A percentile compares a stretch with the other conserved stretches of the same genome.
Conservation (phyloP, 2,113 vertebrate species). For the Haemorhous mexicanus region DNA sequence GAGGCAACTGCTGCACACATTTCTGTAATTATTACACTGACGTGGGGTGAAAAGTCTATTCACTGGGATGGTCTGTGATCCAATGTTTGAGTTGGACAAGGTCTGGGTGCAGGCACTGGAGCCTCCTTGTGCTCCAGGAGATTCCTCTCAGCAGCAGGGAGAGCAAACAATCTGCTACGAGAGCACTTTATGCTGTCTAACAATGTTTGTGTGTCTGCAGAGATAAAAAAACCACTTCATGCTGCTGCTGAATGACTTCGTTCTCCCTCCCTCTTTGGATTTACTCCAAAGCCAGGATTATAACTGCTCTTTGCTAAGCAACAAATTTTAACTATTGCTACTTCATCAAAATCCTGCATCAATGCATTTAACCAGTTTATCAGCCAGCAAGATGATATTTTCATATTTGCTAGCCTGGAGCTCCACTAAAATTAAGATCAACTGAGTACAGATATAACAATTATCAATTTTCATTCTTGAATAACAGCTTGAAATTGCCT, state of each 20-base stretch:
- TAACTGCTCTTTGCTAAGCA: constrained; percentile 51
- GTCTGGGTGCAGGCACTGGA: background rate
- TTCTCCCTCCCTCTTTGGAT: constrained; percentile 14
- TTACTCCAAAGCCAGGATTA: constrained; percentile 32
- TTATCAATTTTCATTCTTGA: constrained; percentile 78
- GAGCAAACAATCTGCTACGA: background rate
- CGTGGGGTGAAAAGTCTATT: rapidly evolving
- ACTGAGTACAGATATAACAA: constrained; percentile 68
- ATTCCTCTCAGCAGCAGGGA: background rate
- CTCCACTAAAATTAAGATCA: constrained; percentile 71
- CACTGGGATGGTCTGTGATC: background rate
- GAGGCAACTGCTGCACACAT: background rate
- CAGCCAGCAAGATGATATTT: constrained; percentile 57
- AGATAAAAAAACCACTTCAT: background rate
- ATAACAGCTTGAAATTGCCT: constrained; percentile 72
- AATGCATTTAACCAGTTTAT: constrained; percentile 50
- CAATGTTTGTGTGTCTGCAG: background rate
- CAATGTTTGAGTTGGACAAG: background rate
- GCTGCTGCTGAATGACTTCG: background rate
- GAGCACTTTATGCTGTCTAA: constrained; percentile 21
- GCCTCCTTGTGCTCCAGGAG: background rate
- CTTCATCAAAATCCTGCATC: constrained; percentile 54
- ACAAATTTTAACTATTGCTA: constrained; percentile 44
- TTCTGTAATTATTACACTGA: background rate
- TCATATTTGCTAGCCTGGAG: constrained; percentile 73